phyloP scores from a whole-genome alignment of 2,888 invertebrate genomes.

The Lasioglossum oenotherae region DNA sequence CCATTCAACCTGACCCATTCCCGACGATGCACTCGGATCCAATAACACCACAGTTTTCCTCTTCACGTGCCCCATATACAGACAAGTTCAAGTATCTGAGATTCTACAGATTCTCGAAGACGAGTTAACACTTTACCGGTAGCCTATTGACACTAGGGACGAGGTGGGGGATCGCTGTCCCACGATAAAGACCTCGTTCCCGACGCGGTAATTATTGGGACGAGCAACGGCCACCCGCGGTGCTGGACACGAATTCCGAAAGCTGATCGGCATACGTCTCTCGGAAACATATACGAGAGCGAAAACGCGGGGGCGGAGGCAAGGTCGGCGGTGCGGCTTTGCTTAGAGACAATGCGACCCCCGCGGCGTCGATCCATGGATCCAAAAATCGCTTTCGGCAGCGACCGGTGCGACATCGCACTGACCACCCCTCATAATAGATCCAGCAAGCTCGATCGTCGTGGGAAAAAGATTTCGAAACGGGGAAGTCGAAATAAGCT shows the following conservation, averaged over 20 bases:
- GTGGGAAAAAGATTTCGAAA: neutral
- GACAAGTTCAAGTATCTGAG: neutral
- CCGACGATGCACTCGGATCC: neutral
- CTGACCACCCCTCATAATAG: conserved; percentile 21
- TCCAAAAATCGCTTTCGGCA: conserved; percentile 77
- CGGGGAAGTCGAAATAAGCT: too few relatives aligned
- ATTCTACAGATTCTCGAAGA: neutral
- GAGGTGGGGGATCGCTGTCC: conserved; percentile 40
- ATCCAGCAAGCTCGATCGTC: conserved; percentile 16
- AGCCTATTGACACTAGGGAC: neutral
- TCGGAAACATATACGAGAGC: conserved; percentile 54
- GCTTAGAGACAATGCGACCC: conserved; percentile 78
- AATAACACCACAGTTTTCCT: conserved; percentile 21
- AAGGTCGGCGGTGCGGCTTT: conserved; percentile 70
- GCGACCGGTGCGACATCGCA: conserved; percentile 52
- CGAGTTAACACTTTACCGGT: neutral
- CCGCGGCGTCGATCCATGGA: conserved; percentile 73
- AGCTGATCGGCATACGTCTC: conserved; percentile 79
- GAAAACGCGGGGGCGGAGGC: conserved; percentile 25
- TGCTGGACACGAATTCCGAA: conserved; percentile 79
- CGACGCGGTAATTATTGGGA: conserved; percentile 79
- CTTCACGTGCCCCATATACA: neutral
- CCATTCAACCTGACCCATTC: conserved; percentile 15
- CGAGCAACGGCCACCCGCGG: conserved; percentile 77
- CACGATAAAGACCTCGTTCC: conserved; percentile 77